phyloP scores from a whole-genome alignment of 64 coral and sea anemone species.

The Montipora capricornis region DNA sequence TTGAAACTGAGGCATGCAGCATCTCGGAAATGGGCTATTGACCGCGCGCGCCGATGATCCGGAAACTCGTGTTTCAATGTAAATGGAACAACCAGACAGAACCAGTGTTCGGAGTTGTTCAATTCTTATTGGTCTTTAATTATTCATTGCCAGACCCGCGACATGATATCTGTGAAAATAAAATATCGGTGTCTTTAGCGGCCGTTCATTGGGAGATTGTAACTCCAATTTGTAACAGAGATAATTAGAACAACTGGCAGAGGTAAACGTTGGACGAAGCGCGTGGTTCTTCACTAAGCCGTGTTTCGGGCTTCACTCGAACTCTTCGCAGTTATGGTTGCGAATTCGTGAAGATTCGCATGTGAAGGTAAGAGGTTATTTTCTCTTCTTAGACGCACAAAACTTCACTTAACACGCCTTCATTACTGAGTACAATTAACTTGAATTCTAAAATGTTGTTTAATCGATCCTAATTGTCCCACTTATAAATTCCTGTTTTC shows the following conservation, averaged over 20 bases:
- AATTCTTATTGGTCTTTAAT: not conserved
- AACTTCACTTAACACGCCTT: no score
- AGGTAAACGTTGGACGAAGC: no score
- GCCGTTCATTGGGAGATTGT: no score
- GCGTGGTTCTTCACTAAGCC: no score
- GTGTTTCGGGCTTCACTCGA: not conserved
- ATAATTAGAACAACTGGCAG: no score
- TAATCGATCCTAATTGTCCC: not conserved
- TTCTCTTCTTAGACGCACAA: no score
- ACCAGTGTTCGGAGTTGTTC: not conserved
- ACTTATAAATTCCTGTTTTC: not conserved
- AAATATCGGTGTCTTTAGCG: not conserved
- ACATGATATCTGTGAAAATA: not conserved
- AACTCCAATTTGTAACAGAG: no score
- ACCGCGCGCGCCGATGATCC: not conserved
- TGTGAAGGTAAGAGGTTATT: not conserved
- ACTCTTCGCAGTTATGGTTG: not conserved
- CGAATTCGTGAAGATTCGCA: not conserved
- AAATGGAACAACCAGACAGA: conserved; percentile 43
- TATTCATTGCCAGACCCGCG: not conserved
- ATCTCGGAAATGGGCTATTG: no score
- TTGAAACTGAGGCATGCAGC: no score
- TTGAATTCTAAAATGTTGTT: not conserved
- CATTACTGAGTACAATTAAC: not conserved
- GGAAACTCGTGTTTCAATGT: not conserved